Conservation (phyloP, 2,113 vertebrate genomes). For the Charina bottae region DNA sequence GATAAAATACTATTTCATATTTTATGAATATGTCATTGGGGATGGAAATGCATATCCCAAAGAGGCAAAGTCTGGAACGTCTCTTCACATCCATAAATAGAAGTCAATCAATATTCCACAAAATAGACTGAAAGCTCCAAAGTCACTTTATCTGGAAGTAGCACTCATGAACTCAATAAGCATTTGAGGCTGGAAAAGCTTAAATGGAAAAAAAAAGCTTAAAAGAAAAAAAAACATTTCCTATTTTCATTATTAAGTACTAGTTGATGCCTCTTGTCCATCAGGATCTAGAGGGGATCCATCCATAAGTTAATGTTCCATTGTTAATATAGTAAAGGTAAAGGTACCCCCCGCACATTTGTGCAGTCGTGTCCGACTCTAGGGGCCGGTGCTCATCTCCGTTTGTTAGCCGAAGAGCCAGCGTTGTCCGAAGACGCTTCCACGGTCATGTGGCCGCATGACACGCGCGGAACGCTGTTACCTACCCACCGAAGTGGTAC, state of each 20-base stretch:
- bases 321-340: not conserved
- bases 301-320: not conserved
- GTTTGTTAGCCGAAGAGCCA: too few relatives aligned
- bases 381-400: too few relatives aligned
- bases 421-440: too few relatives aligned
- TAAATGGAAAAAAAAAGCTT: not conserved
- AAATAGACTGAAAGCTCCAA: not conserved
- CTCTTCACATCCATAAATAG: slow-evolving; percentile 45
- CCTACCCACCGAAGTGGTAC: too few relatives aligned
- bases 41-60: slow-evolving; percentile 40
- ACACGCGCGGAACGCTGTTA: too few relatives aligned
- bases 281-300: not conserved
- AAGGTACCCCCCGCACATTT: too few relatives aligned
- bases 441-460: too few relatives aligned
- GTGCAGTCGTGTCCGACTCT: too few relatives aligned
- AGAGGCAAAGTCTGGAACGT: slow-evolving; percentile 38
- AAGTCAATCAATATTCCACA: slow-evolving; percentile 38
- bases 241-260: not conserved
- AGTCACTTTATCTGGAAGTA: not conserved
- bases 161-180: not conserved
- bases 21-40: slow-evolving; percentile 53
- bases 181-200: not conserved
- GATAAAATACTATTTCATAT: slow-evolving; percentile 64
- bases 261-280: not conserved
- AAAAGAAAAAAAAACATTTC: not conserved